Evolutionary conservation across 1,140 invertebrate genomes (phyloP).

Genomic region (Panagrolaimus sp.): DNA sequence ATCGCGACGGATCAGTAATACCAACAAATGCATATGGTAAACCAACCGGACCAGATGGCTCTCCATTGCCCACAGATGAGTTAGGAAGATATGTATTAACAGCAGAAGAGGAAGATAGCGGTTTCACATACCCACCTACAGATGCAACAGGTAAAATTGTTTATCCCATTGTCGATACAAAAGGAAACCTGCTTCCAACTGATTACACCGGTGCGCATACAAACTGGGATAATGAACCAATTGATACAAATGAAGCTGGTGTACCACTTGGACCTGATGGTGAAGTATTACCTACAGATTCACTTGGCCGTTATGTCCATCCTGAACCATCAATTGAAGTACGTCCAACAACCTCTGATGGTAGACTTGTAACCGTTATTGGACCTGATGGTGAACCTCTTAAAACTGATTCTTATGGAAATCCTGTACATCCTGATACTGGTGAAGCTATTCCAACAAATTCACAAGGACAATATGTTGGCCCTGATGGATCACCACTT

Average conservation of each 20-base stretch:
- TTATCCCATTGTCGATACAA: conserved; percentile 32
- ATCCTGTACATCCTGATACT: conserved; percentile 24
- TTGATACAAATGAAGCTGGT: conserved; percentile 36
- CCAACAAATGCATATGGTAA: conserved; percentile 27
- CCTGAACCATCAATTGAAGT: conserved; percentile 26
- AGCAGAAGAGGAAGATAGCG: not conserved
- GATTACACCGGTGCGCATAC: conserved; percentile 36
- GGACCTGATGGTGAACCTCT: conserved; percentile 38
- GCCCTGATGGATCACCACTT: conserved; percentile 35
- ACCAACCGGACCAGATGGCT: conserved; percentile 32
- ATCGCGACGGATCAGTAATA: conserved; percentile 11
- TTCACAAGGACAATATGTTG: conserved; percentile 31
- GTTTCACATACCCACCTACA: conserved; percentile 32
- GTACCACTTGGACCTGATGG: conserved; percentile 40
- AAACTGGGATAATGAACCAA: conserved; percentile 24
- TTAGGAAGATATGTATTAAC: conserved; percentile 33
- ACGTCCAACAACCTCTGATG: not conserved
- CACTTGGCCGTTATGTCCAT: not conserved
- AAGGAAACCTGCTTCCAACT: conserved; percentile 34
- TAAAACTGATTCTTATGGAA: conserved; percentile 27
- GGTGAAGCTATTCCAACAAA: conserved; percentile 38
- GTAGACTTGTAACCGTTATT: conserved; percentile 11
- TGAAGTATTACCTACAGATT: conserved; percentile 30
- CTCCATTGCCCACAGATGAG: conserved; percentile 42
- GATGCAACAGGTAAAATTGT: conserved; percentile 23